These are phyloP conservation scores for Cremastobaeus sp. DNA, from an alignment of 2,888 invertebrate species.

Conservation along the genomic window DNA sequence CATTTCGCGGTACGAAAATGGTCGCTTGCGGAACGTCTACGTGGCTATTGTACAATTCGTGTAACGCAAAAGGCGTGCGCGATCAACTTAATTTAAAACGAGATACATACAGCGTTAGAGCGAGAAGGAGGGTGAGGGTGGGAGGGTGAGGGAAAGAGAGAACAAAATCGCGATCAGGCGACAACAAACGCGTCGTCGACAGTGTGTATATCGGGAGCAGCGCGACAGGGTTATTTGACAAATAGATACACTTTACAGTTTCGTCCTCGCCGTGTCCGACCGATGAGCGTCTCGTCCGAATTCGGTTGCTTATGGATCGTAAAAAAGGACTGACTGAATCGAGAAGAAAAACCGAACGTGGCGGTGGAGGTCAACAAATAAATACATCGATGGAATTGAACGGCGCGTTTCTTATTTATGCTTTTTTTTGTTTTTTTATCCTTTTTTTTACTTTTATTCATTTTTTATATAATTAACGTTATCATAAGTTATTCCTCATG, in stretches of 20 bases:
- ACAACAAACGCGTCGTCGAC: slow-evolving; percentile 53
- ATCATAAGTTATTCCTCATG: slow-evolving; percentile 50
- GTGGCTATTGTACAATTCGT: slow-evolving; percentile 41
- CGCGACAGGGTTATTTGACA: slow-evolving; percentile 65
- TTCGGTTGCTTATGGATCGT: slow-evolving; percentile 8
- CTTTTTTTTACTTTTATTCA: slow-evolving; percentile 41
- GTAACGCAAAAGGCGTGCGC: slow-evolving; percentile 24
- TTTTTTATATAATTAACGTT: slow-evolving; percentile 54
- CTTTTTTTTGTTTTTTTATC: slow-evolving; percentile 24
- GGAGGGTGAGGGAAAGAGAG: slow-evolving; percentile 57
- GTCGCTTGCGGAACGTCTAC: slow-evolving; percentile 20
- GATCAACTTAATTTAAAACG: slow-evolving; percentile 34
- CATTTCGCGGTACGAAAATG: slow-evolving; percentile 29
- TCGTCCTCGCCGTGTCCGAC: slow-evolving; percentile 37
- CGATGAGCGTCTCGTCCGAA: slow-evolving; percentile 29
- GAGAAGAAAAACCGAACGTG: slow-evolving; percentile 10
- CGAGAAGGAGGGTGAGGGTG: background rate
- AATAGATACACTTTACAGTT: slow-evolving; percentile 77
- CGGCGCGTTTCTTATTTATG: slow-evolving; percentile 47
- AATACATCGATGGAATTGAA: slow-evolving; percentile 60
- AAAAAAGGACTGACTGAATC: slow-evolving; percentile 2
- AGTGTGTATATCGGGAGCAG: slow-evolving; percentile 64
- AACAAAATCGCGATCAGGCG: slow-evolving; percentile 67
- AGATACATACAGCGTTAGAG: slow-evolving; percentile 30
- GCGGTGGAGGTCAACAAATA: slow-evolving; percentile 42